Evolutionary conservation across 1,140 invertebrate species (phyloP).

Genomic region (Panagrolaimus sp.): DNA sequence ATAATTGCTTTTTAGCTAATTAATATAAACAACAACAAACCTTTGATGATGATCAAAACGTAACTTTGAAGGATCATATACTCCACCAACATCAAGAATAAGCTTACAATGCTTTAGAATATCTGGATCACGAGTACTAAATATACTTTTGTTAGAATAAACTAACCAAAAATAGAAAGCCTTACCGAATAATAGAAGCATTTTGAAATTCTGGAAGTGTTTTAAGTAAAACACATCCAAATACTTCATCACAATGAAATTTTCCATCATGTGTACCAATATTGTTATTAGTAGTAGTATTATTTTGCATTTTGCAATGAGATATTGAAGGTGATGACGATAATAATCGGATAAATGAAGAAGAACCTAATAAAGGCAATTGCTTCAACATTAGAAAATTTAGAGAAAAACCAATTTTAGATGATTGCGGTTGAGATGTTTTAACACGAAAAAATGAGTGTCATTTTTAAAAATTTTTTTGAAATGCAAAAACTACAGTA

Average conservation of each 20-base stretch:
- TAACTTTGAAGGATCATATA: conserved; percentile 71
- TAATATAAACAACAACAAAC: too few relatives aligned
- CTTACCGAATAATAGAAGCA: background rate
- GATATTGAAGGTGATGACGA: too few relatives aligned
- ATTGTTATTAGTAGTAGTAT: too few relatives aligned
- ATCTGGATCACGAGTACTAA: conserved; percentile 65
- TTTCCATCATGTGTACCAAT: conserved; percentile 66
- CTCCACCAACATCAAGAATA: conserved; percentile 89
- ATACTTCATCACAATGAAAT: conserved; percentile 92
- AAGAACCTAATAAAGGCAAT: too few relatives aligned
- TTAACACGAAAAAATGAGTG: too few relatives aligned
- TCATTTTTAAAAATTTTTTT: too few relatives aligned
- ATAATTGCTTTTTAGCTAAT: too few relatives aligned
- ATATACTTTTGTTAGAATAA: conserved; percentile 27
- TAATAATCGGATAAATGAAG: too few relatives aligned
- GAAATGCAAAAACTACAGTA: too few relatives aligned
- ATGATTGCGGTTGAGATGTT: too few relatives aligned
- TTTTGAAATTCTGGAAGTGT: background rate
- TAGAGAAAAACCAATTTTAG: too few relatives aligned
- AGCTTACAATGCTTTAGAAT: conserved; percentile 78
- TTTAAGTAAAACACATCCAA: conserved; percentile 69
- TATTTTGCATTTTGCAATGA: background rate
- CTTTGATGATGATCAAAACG: conserved; percentile 94
- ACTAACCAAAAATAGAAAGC: conserved; percentile 13
- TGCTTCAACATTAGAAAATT: too few relatives aligned